These are phyloP conservation scores for Gobio gobio DNA, from an alignment of 2,113 vertebrate species.

Conservation along the genomic window DNA sequence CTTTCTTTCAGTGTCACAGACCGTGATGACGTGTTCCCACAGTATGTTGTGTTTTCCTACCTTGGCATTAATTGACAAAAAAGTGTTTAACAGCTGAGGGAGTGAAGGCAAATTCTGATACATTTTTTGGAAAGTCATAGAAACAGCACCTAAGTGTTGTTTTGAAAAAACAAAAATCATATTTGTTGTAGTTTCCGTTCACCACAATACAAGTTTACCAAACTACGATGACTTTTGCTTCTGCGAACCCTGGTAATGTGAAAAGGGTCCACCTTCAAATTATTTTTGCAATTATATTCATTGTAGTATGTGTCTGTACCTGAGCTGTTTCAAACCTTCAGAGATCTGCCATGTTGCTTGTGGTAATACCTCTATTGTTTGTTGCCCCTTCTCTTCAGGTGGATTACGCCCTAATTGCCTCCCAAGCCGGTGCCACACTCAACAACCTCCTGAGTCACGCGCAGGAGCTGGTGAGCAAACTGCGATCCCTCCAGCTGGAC, in stretches of 20 bases:
- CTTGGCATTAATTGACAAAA: too few relatives aligned
- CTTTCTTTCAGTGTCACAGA: background rate
- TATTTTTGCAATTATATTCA: too few relatives aligned
- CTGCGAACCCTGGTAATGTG: background rate
- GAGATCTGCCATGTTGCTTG: conserved; percentile 20
- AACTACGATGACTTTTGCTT: background rate
- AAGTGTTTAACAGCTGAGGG: too few relatives aligned
- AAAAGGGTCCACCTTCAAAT: background rate
- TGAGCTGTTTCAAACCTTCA: conserved; percentile 3
- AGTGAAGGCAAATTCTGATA: too few relatives aligned
- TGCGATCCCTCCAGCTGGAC: conserved; percentile 93
- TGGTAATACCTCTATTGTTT: conserved; percentile 27
- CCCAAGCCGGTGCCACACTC: conserved; percentile 92
- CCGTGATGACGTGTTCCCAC: too few relatives aligned
- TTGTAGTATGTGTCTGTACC: background rate
- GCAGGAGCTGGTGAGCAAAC: conserved; percentile 93
- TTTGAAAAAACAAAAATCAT: too few relatives aligned
- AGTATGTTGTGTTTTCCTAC: too few relatives aligned
- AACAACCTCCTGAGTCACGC: conserved; percentile 94
- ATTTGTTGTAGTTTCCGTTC: too few relatives aligned
- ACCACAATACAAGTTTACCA: background rate
- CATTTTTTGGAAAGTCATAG: too few relatives aligned
- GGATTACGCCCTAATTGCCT: conserved; percentile 90
- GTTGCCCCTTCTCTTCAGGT: conserved; percentile 81
- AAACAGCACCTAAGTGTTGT: too few relatives aligned